These are phyloP conservation scores for Pachyseris speciosa DNA, from an alignment of 64 coral and sea anemone genomes.

Conservation along the genomic window DNA sequence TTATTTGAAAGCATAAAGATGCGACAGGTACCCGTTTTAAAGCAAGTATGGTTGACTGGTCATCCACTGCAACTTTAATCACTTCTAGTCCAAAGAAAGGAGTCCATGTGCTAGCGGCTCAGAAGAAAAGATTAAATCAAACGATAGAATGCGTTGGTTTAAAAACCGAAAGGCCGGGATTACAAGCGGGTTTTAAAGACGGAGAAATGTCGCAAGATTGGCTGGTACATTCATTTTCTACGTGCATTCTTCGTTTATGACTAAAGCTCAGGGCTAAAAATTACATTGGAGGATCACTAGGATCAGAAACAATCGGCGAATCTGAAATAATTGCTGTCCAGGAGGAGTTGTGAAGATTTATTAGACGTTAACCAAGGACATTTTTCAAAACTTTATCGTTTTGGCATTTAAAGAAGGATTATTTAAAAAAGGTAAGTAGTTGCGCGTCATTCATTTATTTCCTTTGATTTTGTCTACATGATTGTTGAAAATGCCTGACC, in stretches of 20 bases:
- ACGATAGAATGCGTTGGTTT: neutral
- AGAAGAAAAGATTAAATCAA: neutral
- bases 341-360: no score
- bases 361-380: no score
- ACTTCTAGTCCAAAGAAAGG: neutral
- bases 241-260: no score
- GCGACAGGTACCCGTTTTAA: slow-evolving; percentile 20
- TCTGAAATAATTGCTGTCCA: no score
- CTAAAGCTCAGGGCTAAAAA: no score
- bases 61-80: neutral
- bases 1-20: neutral
- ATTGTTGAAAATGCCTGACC: neutral
- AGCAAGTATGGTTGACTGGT: neutral
- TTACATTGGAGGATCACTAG: no score
- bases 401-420: no score
- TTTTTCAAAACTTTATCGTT: no score
- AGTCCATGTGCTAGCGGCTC: neutral
- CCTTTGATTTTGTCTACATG: neutral
- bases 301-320: no score
- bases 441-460: neutral
- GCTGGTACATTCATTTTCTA: no score
- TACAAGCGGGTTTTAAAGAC: no score
- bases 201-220: no score
- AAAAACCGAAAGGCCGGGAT: neutral
- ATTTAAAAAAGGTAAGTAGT: neutral